Evolutionary conservation across 2,113 vertebrate species (phyloP).

Genomic region (Macaca mulatta): DNA sequence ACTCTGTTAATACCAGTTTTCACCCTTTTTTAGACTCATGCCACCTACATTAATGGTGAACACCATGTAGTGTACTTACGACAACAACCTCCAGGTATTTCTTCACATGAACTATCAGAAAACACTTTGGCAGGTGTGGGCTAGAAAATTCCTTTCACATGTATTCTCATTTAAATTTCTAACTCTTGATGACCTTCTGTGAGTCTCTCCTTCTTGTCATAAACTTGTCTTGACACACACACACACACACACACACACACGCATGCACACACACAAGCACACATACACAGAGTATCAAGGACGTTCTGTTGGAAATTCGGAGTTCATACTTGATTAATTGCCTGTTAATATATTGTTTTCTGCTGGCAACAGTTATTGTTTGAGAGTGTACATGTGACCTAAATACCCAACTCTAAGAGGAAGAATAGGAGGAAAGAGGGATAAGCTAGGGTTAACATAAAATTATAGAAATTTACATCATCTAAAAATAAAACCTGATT

Average conservation of each 20-base stretch:
- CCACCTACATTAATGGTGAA: not conserved
- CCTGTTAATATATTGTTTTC: not conserved
- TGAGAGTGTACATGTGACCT: too few relatives aligned
- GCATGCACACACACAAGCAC: not conserved
- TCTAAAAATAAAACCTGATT: not conserved
- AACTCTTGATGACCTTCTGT: not conserved
- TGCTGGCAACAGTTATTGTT: not conserved
- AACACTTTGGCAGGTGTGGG: not conserved
- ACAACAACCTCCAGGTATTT: not conserved
- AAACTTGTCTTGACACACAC: not conserved
- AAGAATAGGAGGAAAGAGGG: not conserved
- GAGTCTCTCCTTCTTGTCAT: not conserved
- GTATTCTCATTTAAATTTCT: not conserved
- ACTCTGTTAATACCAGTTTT: not conserved
- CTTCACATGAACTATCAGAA: not conserved
- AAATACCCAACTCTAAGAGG: too few relatives aligned
- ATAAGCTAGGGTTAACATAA: not conserved
- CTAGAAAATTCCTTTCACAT: not conserved
- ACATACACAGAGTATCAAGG: not conserved
- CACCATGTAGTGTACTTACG: accelerated
- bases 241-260: not conserved
- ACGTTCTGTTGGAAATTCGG: not conserved
- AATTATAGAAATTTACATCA: not conserved
- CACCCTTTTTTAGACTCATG: not conserved
- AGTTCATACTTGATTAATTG: not conserved